Evolutionary conservation across 2,113 vertebrate species (phyloP), one percentile per base, ranked within the genome.

Genomic region (Datnioides undecimradiatus): DNA sequence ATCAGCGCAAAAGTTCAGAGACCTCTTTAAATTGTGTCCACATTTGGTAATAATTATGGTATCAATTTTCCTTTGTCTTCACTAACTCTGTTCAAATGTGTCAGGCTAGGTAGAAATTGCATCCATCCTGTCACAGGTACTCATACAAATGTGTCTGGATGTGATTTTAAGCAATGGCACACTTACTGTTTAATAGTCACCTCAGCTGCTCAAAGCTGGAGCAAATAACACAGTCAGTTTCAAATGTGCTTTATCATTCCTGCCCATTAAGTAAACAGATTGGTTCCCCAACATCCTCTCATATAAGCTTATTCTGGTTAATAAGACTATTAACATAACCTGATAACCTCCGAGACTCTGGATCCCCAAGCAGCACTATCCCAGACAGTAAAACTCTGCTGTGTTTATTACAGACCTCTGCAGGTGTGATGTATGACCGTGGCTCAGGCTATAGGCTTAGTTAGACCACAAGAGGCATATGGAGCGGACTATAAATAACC

Each of bases 401-500:
- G 34, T 51, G 34, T 34, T 62, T 51, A 52, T 40, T 43, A 45
- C 16, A 62, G 23, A 29, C 16, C 69, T 83, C 55, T 64, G 64
- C 64, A 74, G 76, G 57, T 84, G 57, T 79, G 64, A 79, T 76
- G 59, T 55, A n/a, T 21, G 70, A 38, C 54, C 25, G 54, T 40
- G 41, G 66, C 29, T 36, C 59, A 45, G 66, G 31, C 55, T 62
- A 49, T 2, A 27, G 43, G n/a, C 58, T 62, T 40, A 59, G 48
- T 55, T 27, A 48, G 40, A 76, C 76, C 67, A 71, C 57, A 73
- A 67, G 43, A 82, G 57, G 40, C 76, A 52, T 33, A 38, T n/a
- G 19, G 58, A 48, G 17, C 19, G 0, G 58, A 74, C 84, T 80
- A 72, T 84, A 84, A 79, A 89, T 76, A 84, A 82, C 60, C 78